Conservation (phyloP, 1,140 invertebrate species). For the Pogonognathellus flavescens region DNA sequence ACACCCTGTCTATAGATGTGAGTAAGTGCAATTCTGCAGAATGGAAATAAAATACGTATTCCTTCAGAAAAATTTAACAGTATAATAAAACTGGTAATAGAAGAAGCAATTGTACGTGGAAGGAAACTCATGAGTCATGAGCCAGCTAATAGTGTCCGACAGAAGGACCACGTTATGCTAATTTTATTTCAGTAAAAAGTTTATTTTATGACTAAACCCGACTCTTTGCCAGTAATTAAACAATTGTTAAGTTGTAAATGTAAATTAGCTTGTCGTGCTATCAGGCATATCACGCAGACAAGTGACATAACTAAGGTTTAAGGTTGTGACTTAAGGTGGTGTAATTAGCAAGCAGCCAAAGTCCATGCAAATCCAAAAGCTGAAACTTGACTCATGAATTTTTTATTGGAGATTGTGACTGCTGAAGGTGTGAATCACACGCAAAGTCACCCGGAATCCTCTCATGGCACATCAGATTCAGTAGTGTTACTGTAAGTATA, state of each 20-base stretch:
- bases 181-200: conserved; percentile 40
- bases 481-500: not conserved
- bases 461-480: not conserved
- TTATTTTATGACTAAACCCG: conserved; percentile 16
- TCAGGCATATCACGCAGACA: not conserved
- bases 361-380: conserved; percentile 11
- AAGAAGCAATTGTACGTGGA: not conserved
- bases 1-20: too few species aligned
- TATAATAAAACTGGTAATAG: not conserved
- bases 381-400: not conserved
- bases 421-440: not conserved
- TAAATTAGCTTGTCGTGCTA: not conserved
- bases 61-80: not conserved
- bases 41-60: not conserved
- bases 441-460: not conserved
- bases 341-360: conserved; percentile 36
- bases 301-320: not conserved
- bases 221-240: conserved; percentile 28
- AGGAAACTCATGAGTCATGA: conserved; percentile 13
- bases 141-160: conserved; percentile 6
- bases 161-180: conserved; percentile 25
- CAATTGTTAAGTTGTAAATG: conserved; percentile 38
- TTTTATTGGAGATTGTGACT: not conserved
- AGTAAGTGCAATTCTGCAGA: not conserved
- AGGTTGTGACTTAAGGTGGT: conserved; percentile 10